These are phyloP conservation scores for Doryteuthis pealeii DNA, from an alignment of 1,140 invertebrate genomes.

Conservation along the genomic window DNA sequence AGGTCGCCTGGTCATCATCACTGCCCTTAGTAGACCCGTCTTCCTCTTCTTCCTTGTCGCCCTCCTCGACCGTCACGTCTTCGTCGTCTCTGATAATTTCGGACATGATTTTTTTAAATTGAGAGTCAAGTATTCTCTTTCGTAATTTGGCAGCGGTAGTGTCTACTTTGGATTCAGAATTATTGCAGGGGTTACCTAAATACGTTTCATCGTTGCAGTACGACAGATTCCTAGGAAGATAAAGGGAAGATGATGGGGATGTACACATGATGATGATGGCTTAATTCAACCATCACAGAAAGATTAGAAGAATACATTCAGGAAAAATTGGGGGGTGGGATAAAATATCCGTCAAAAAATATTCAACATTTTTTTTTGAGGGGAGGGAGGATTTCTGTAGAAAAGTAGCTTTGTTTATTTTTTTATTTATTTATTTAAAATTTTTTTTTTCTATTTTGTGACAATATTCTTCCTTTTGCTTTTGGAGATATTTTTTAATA, in stretches of 20 bases:
- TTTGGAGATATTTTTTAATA: too few species aligned
- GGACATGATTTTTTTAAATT: slow-evolving; percentile 7
- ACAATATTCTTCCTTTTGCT: too few species aligned
- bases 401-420: too few species aligned
- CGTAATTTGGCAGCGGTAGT: not conserved
- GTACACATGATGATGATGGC: too few species aligned
- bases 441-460: too few species aligned
- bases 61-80: not conserved
- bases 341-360: too few species aligned
- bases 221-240: slow-evolving; percentile 47
- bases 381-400: too few species aligned
- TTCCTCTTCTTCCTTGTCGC: slow-evolving; percentile 12
- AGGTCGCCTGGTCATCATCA: slow-evolving; percentile 30
- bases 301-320: too few species aligned
- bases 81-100: not conserved
- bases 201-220: slow-evolving; percentile 47
- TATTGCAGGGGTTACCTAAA: slow-evolving; percentile 41
- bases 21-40: slow-evolving; percentile 11
- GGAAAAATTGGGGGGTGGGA: too few species aligned
- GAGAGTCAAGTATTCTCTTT: not conserved
- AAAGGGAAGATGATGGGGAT: not conserved
- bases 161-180: slow-evolving; percentile 9
- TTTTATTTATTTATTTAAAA: too few species aligned
- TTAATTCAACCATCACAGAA: too few species aligned
- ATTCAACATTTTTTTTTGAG: too few species aligned